Base-by-base conservation (phyloP, 2,888 invertebrate species). In the Drosophila percnosoma region DNA sequence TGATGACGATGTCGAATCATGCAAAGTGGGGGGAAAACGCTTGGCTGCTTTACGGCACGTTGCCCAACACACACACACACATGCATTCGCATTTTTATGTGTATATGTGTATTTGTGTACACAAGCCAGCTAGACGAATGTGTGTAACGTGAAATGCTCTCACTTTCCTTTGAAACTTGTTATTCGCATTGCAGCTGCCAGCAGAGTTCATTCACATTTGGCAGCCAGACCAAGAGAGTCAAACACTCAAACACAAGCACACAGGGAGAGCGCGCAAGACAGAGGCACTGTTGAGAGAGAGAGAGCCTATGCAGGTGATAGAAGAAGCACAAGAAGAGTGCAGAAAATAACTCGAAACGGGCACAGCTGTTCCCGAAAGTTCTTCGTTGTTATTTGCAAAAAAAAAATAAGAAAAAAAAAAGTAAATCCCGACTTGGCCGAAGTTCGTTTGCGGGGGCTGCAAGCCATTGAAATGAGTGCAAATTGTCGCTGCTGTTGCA, bases 121-220 rank as follows among this genome's bases (percentile, higher is more conserved):
- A 33, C 21, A 33, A 49, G 54, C 24, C 24, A 69, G 67, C 67
- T 63, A 76, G 52, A 71, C 68, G 49, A 27, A 48, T 63, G 52
- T 81, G 65, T 72, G 61, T 75, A 80, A 67, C 71, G 81, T 87
- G 78, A 78, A 87, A 80, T 90, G 92, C 93, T 93, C 93, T 93
- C 93, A 93, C 93, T 93, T 93, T 93, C 92, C 87, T 92, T 91
- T 85, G 78, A 91, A 92, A 93, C 92, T 92, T 87, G 92, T 90
- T 90, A 86, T 88, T 89, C 88, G 91, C 89, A 81, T 85, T 89
- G 89, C 77, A 73, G 77, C 77, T 75, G 77, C 73, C 75, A 69
- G 64, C 88, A 70, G 79, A 82, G 90, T 91, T 91, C 91, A 89
- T 90, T 91, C 89, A 90, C 91, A 87, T 89, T 88, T 89, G 76